A percentile compares a stretch with the other conserved stretches of the same genome.
Conservation (phyloP, 2,113 vertebrate species). For the Rhagologus leucostigma region DNA sequence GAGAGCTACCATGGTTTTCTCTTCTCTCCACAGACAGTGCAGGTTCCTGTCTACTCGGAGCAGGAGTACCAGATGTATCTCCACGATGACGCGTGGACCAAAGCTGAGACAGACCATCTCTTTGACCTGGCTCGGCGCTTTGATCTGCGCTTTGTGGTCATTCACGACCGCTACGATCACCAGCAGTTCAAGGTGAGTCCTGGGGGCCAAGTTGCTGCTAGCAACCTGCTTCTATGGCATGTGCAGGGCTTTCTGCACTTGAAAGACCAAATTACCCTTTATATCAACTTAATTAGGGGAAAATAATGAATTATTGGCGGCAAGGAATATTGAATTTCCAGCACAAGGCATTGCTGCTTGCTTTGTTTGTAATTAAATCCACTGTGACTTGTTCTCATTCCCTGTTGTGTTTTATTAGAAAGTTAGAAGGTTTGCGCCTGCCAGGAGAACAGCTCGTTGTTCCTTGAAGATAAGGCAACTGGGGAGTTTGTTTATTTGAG, state of each 20-base stretch:
- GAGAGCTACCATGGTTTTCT: neutral
- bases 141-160: constrained; percentile 92
- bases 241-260: neutral
- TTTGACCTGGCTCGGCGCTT: constrained; percentile 96
- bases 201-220: neutral
- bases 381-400: constrained; percentile 7
- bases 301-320: constrained; percentile 52
- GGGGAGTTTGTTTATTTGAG: neutral
- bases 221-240: neutral
- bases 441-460: neutral
- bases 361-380: constrained; percentile 48
- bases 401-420: constrained; percentile 37
- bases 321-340: constrained; percentile 43
- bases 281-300: constrained; percentile 44
- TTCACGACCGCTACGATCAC: constrained; percentile 97
- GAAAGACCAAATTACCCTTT: constrained; percentile 22
- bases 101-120: constrained; percentile 96
- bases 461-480: neutral
- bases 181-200: constrained; percentile 94
- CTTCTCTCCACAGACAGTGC: constrained; percentile 78
- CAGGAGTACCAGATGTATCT: constrained; percentile 98
- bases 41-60: constrained; percentile 94
- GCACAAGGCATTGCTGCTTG: constrained; percentile 12
- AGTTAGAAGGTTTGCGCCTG: neutral
- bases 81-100: constrained; percentile 96